Evolutionary conservation across 2,888 invertebrate genomes (phyloP).

Genomic region (Spilosoma lubricipeda): DNA sequence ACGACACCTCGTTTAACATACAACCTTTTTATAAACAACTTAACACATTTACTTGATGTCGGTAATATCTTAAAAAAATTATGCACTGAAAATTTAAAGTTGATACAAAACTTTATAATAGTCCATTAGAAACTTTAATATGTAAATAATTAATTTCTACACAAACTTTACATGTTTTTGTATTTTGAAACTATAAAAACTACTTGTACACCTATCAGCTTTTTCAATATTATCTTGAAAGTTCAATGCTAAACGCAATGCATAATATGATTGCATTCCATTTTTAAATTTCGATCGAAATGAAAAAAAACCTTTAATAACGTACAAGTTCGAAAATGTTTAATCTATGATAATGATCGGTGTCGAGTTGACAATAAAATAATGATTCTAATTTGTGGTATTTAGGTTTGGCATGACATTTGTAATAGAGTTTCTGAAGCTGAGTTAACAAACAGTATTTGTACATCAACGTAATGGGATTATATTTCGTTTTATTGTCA

Average conservation of each 20-base stretch:
- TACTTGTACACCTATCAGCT: background rate
- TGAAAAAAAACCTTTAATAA: background rate
- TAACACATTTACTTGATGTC: background rate
- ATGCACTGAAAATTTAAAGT: too few species aligned
- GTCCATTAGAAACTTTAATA: too few species aligned
- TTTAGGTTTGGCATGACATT: conserved; percentile 72
- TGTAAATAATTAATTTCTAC: too few species aligned
- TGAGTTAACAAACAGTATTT: conserved; percentile 46
- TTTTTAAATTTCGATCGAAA: background rate
- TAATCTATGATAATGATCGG: conserved; percentile 48
- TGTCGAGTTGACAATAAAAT: conserved; percentile 49
- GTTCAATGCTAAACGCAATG: background rate
- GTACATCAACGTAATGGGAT: conserved; percentile 30
- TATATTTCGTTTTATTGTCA: conserved; percentile 23
- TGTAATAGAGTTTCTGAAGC: conserved; percentile 60
- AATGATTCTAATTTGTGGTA: conserved; percentile 63
- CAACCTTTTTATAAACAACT: conserved; percentile 2
- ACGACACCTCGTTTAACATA: conserved; percentile 43
- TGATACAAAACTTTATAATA: too few species aligned
- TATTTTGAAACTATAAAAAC: background rate
- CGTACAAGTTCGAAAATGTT: conserved; percentile 2
- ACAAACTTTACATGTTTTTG: too few species aligned
- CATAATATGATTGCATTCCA: background rate
- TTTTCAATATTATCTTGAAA: background rate
- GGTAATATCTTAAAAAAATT: background rate